Evolutionary conservation across 1,140 invertebrate species (phyloP), one percentile per base, ranked within the genome.

Genomic region (Papilio glaucus): DNA sequence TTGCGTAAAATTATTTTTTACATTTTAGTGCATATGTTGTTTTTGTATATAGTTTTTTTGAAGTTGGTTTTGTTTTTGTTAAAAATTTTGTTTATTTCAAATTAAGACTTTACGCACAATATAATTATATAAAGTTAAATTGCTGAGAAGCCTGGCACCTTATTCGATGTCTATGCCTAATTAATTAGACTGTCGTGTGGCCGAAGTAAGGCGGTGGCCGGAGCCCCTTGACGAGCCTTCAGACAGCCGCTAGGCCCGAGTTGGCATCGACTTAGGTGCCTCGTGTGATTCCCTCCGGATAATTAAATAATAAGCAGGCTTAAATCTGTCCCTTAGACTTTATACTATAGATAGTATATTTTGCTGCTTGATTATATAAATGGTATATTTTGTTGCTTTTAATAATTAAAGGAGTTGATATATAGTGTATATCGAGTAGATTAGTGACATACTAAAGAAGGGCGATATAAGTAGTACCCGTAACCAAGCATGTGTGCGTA

Each of bases 301-400:
- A 91, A 91, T 91, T 90, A 87, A 90, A 90, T 91, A 89, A 88
- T 88, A 81, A 85, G 77, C 76, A 77, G 77, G 79, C 80, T 78
- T 86, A 84, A 83, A 85, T 83, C 82, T 81, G 76, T 78, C 83
- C 82, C 82, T 82, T 80, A 79, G 77, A 82, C 38, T 74, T 65
- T 67, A 53, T 61, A 78, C 75, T 69, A 69, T 24, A 18, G 15
- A 70, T 38, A 57, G 39, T 68, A 26, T 70, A 62, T 41, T 21
- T n/a, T 68, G 26, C 9, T 12, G 29, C 45, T 21, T 49, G 15
- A 18, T 9, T 49, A 9, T 8, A 18, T 18, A 49, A 18, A 49
- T 21, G 15, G 8, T 18, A 21, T 49, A 49, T 49, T 49, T 49
- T 39, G 12, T 39, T 39, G 4, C 15, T 0, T 45, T 6, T 7